Percentiles rank a stretch among this genome's conserved stretches.
These are phyloP conservation scores for Acleris literana DNA, from an alignment of 2,888 invertebrate species.

Conservation along the genomic window DNA sequence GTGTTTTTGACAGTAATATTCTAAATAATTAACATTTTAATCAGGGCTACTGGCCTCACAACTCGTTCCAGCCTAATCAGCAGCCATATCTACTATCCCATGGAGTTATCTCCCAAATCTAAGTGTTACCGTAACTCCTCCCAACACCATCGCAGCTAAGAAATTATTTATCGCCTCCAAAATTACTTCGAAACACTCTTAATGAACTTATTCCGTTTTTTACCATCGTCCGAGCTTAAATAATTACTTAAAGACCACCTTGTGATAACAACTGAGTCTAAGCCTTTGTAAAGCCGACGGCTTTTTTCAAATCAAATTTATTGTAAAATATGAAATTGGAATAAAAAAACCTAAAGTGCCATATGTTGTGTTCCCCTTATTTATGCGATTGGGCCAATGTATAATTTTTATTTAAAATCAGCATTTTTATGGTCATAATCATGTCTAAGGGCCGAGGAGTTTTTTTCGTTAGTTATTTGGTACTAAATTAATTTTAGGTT, in stretches of 20 bases:
- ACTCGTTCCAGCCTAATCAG: slow-evolving; percentile 23
- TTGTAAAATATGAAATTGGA: slow-evolving; percentile 72
- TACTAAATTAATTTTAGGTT: slow-evolving; percentile 25
- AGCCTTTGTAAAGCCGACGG: slow-evolving; percentile 70
- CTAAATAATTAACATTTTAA: slow-evolving; percentile 14
- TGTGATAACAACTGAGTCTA: slow-evolving; percentile 59
- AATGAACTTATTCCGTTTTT: slow-evolving; percentile 75
- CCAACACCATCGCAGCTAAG: slow-evolving; percentile 50
- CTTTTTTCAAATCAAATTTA: slow-evolving; percentile 67
- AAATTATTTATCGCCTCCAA: slow-evolving; percentile 64
- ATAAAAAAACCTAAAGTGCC: slow-evolving; percentile 62
- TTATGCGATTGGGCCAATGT: slow-evolving; percentile 74
- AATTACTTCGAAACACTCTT: slow-evolving; percentile 56
- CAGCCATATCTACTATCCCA: slow-evolving; percentile 20
- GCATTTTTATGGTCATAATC: slow-evolving; percentile 72
- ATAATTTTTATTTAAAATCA: slow-evolving; percentile 74
- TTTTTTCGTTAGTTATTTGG: slow-evolving; percentile 22
- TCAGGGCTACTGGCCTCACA: slow-evolving; percentile 15
- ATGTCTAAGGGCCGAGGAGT: slow-evolving; percentile 35
- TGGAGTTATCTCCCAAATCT: slow-evolving; percentile 14
- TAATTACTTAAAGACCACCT: slow-evolving; percentile 74
- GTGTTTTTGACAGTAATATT: slow-evolving; percentile 1
- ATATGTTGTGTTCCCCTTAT: slow-evolving; percentile 73
- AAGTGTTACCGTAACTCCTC: slow-evolving; percentile 50
- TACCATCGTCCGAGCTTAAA: slow-evolving; percentile 53